Conservation (phyloP, 2,797 vertebrate genomes). For the Sebastes steindachneri region DNA sequence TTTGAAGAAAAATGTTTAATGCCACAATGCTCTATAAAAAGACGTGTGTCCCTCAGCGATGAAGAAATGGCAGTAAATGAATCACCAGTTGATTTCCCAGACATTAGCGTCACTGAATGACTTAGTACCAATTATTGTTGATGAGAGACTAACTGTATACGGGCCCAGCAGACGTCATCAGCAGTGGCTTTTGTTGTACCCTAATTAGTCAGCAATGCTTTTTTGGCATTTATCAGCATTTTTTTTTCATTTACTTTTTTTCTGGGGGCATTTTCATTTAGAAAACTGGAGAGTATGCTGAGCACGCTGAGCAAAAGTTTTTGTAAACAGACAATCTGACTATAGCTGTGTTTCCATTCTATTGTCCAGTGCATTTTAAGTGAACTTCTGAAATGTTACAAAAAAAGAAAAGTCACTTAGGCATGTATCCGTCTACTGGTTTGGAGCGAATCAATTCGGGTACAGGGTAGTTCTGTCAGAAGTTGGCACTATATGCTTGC, state of each 20-base stretch:
- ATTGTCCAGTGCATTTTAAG: background rate
- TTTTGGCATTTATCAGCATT: background rate
- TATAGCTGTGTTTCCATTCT: background rate
- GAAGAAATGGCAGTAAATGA: slow-evolving; percentile 18
- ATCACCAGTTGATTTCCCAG: slow-evolving; percentile 48
- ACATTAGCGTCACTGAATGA: slow-evolving; percentile 46
- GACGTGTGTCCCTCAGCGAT: background rate
- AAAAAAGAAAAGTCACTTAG: too few relatives aligned
- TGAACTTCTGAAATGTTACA: background rate
- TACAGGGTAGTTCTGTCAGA: too few relatives aligned
- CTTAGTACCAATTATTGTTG: slow-evolving; percentile 30
- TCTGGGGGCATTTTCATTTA: background rate
- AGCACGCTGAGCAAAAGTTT: background rate
- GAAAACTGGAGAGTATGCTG: background rate
- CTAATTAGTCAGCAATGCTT: slow-evolving; percentile 9
- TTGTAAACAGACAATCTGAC: background rate
- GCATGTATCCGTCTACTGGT: too few relatives aligned
- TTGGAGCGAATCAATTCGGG: too few relatives aligned
- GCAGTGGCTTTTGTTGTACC: background rate
- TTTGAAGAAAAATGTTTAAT: slow-evolving; percentile 12
- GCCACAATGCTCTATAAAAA: slow-evolving; percentile 12
- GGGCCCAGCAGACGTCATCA: slow-evolving; percentile 15
- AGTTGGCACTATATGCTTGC: too few relatives aligned
- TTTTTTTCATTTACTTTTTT: background rate
- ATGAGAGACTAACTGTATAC: slow-evolving; percentile 28